Percentiles rank a stretch among this genome's conserved stretches.
phyloP scores from a whole-genome alignment of 2,797 vertebrate genomes.

The Buphagus erythrorhynchus region DNA sequence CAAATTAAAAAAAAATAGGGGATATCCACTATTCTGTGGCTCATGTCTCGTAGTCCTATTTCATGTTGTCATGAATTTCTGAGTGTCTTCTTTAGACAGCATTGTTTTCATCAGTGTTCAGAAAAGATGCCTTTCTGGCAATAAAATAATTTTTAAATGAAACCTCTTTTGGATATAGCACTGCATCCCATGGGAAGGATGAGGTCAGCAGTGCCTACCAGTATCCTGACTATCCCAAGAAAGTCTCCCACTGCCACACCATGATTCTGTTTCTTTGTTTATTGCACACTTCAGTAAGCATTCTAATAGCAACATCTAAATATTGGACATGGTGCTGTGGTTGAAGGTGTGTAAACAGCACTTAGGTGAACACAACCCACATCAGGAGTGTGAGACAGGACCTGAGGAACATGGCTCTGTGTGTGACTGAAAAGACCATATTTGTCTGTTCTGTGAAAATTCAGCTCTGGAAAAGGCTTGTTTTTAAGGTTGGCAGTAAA shows the following conservation, averaged over 20 bases:
- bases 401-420: accelerated
- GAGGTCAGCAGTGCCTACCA: background rate
- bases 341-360: background rate
- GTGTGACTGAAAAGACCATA: background rate
- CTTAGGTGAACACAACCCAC: background rate
- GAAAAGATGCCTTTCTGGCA: background rate
- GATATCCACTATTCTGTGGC: background rate
- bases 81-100: background rate
- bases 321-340: background rate
- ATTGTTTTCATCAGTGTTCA: background rate
- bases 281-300: background rate
- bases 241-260: background rate
- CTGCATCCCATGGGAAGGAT: background rate
- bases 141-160: background rate
- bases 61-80: background rate
- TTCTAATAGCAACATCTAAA: background rate
- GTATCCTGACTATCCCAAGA: background rate
- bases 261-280: background rate
- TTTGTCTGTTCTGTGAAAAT: background rate
- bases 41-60: background rate
- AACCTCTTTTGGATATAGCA: background rate
- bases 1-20: slow-evolving; percentile 17
- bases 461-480: background rate
- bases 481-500: background rate
- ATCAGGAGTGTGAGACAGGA: background rate